phyloP scores from a whole-genome alignment of 2,797 vertebrate species.

The Rallus crepitans region DNA sequence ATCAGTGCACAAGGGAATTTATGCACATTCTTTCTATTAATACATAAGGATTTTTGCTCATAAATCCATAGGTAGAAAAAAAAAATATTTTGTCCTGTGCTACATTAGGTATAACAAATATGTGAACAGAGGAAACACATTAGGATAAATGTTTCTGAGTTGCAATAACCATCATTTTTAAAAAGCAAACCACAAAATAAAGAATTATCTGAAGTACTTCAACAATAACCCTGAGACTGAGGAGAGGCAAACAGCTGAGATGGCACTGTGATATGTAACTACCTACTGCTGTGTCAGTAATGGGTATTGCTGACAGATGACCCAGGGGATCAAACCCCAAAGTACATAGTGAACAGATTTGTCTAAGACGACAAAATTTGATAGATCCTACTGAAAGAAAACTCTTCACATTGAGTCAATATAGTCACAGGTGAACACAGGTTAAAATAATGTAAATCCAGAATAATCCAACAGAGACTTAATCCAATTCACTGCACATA shows the following conservation, averaged over 20 bases:
- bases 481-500: neutral
- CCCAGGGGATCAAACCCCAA: neutral
- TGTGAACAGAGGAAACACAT: neutral
- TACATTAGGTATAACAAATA: neutral
- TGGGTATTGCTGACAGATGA: neutral
- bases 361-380: neutral
- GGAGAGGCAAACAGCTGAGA: neutral
- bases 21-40: neutral
- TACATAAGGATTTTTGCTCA: neutral
- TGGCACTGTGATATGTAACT: neutral
- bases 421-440: neutral
- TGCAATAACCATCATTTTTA: neutral
- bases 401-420: neutral
- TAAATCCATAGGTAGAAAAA: conserved; percentile 19
- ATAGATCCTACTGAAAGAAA: neutral
- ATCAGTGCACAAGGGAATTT: neutral
- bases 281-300: neutral
- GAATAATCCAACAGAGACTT: neutral
- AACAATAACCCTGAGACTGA: neutral
- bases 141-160: neutral
- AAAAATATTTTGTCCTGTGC: neutral
- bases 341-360: neutral
- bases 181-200: neutral
- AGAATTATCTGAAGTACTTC: neutral
- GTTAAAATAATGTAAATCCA: neutral